phyloP scores from a whole-genome alignment of 2,888 invertebrate species.

The Mythimna loreyi region DNA sequence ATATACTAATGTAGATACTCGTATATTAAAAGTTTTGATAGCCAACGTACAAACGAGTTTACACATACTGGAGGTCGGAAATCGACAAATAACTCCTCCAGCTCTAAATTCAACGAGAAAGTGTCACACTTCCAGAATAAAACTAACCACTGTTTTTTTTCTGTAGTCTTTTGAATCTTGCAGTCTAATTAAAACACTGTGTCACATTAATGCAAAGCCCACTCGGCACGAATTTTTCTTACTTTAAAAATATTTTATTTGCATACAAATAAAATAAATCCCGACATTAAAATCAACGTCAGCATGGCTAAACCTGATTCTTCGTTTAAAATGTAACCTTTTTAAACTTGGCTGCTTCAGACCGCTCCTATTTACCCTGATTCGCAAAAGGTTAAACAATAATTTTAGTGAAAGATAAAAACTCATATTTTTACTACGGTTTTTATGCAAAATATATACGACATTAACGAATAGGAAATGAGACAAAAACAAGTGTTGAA shows the following conservation, averaged over 20 bases:
- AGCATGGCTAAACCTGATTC: slow-evolving; percentile 39
- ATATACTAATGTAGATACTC: no score
- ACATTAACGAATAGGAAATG: slow-evolving; percentile 43
- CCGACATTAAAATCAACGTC: slow-evolving; percentile 35
- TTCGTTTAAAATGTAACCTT: slow-evolving; percentile 42
- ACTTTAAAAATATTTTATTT: slow-evolving; percentile 38
- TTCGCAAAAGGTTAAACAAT: slow-evolving; percentile 35
- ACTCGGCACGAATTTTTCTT: slow-evolving; percentile 29
- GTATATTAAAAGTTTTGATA: no score
- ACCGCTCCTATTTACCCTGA: slow-evolving; percentile 22
- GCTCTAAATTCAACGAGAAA: no score
- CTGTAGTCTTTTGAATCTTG: background rate
- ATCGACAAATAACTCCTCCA: no score
- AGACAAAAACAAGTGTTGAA: slow-evolving; percentile 35
- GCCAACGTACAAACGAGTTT: no score
- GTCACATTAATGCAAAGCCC: slow-evolving; percentile 46
- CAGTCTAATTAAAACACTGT: slow-evolving; percentile 31
- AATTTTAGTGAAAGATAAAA: slow-evolving; percentile 32
- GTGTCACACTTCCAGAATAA: no score
- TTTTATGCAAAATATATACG: slow-evolving; percentile 32
- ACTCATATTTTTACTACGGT: slow-evolving; percentile 18
- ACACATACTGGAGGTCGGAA: no score
- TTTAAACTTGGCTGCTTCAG: slow-evolving; percentile 36
- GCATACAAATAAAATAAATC: slow-evolving; percentile 37
- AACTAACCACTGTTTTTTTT: no score